Conservation (phyloP, 2,888 invertebrate species). For the Dolichopus griseipennis region DNA sequence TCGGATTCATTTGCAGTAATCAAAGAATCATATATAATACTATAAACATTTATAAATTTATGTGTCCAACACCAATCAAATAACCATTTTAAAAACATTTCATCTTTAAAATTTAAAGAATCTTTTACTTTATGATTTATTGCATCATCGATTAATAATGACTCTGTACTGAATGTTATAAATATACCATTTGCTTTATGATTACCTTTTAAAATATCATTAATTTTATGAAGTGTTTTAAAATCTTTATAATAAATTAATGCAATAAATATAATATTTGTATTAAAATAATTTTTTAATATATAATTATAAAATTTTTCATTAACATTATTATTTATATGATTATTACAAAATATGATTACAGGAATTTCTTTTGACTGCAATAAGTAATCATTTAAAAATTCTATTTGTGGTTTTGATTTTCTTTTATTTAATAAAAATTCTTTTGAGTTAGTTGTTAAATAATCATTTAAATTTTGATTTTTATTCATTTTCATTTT, state of each 20-base stretch:
- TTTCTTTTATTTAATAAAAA: too few relatives aligned
- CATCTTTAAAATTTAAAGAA: not conserved
- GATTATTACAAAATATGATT: not conserved
- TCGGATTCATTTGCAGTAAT: too few relatives aligned
- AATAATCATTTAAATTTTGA: too few relatives aligned
- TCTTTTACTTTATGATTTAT: not conserved
- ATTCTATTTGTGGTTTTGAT: too few relatives aligned
- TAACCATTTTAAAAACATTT: not conserved
- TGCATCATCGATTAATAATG: too few relatives aligned
- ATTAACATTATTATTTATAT: too few relatives aligned
- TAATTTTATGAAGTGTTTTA: not conserved
- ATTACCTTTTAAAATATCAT: not conserved
- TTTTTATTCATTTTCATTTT: too few relatives aligned
- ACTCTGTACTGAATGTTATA: not conserved
- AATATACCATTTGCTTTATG: constrained; percentile 1
- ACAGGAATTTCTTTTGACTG: too few relatives aligned
- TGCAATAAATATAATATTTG: not conserved
- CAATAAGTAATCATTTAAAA: too few relatives aligned
- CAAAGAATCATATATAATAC: not conserved
- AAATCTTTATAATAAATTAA: not conserved
- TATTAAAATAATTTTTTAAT: not conserved
- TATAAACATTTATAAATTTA: not conserved
- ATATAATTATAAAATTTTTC: not conserved
- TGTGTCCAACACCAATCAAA: constrained; percentile 1
- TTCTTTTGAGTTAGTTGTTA: too few relatives aligned